Conservation (phyloP, 2,888 invertebrate species). For the Morpho deidamia region DNA sequence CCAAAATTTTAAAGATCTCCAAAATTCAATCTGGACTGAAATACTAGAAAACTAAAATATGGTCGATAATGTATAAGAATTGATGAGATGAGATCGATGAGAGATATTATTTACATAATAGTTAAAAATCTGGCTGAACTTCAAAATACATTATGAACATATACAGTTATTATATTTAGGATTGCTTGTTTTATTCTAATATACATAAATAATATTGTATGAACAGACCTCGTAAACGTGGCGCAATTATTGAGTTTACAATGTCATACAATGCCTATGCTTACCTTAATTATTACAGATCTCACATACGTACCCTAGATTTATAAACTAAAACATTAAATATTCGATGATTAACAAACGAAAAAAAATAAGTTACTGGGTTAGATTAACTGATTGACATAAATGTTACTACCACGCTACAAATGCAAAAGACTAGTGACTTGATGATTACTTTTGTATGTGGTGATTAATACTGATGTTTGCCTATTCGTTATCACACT, state of each 20-base stretch:
- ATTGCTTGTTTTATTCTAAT: too few relatives aligned
- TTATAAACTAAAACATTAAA: slow-evolving; percentile 16
- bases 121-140: too few relatives aligned
- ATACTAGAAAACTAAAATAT: too few relatives aligned
- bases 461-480: slow-evolving; percentile 58
- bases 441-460: slow-evolving; percentile 32
- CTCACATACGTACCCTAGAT: slow-evolving; percentile 28
- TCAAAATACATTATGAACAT: too few relatives aligned
- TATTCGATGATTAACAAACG: slow-evolving; percentile 10
- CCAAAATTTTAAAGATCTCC: too few relatives aligned
- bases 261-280: slow-evolving; percentile 32
- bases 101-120: too few relatives aligned
- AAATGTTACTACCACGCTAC: slow-evolving; percentile 5
- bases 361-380: slow-evolving; percentile 11
- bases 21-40: too few relatives aligned
- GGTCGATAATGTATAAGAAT: too few relatives aligned
- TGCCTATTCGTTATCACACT: slow-evolving; percentile 34
- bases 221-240: too few relatives aligned
- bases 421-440: slow-evolving; percentile 43
- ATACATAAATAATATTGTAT: too few relatives aligned
- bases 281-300: slow-evolving; percentile 34
- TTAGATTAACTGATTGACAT: slow-evolving; percentile 1
- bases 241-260: neutral
- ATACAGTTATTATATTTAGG: too few relatives aligned
- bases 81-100: too few relatives aligned